Conservation (phyloP, 2,797 vertebrate genomes). For the Arvicola amphibius region DNA sequence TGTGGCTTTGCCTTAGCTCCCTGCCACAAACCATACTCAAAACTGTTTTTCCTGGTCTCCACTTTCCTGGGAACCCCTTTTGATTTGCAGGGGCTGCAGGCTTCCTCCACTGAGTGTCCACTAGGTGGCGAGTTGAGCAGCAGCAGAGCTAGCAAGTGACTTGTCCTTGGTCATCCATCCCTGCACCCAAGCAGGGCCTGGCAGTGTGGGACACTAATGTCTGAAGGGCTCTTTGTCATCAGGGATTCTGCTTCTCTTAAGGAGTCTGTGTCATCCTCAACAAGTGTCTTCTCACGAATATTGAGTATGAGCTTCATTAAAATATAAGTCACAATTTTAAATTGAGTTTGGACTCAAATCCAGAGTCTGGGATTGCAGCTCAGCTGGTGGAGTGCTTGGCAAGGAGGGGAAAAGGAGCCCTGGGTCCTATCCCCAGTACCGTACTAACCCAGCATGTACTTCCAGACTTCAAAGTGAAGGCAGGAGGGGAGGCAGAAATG, state of each 20-base stretch:
- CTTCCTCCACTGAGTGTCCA: background rate
- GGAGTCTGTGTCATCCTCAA: background rate
- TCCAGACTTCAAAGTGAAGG: background rate
- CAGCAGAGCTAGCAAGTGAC: background rate
- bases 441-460: background rate
- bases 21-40: background rate
- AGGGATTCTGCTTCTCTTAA: background rate
- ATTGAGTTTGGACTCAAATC: slow-evolving; percentile 1
- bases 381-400: background rate
- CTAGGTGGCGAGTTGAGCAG: background rate
- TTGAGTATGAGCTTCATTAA: slow-evolving; percentile 58
- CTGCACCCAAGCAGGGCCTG: background rate
- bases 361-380: background rate
- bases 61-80: background rate
- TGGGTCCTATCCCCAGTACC: background rate
- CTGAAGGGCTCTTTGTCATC: background rate
- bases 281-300: slow-evolving; percentile 60
- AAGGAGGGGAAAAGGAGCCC: background rate
- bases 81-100: background rate
- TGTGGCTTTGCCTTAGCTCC: background rate
- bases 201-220: background rate
- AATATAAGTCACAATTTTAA: slow-evolving; percentile 23
- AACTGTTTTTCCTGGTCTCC: background rate
- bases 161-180: no score
- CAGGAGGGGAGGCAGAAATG: background rate